Conservation (phyloP, 1,140 invertebrate genomes). For the Lucilia cuprina region DNA sequence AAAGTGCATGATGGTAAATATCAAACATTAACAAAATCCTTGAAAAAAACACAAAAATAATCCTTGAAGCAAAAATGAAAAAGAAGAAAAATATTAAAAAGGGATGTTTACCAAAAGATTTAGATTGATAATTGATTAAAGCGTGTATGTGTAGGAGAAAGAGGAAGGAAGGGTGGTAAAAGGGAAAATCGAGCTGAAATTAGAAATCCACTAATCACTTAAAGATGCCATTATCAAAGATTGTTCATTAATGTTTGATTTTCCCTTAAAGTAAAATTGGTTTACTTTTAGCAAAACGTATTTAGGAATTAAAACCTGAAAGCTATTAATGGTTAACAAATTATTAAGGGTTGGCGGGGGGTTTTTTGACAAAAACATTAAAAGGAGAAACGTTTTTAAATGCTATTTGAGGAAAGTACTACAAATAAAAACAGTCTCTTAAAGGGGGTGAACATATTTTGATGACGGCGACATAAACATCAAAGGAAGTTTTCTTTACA, state of each 20-base stretch:
- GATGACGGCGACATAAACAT: neutral
- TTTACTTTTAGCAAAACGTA: neutral
- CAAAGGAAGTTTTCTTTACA: neutral
- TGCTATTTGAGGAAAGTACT: no score
- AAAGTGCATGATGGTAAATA: slow-evolving; percentile 22
- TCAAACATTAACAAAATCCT: slow-evolving; percentile 16
- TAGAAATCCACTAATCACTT: neutral
- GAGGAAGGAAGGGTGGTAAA: neutral
- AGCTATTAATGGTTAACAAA: neutral
- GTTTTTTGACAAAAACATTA: no score
- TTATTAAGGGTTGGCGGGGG: neutral
- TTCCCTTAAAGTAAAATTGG: neutral
- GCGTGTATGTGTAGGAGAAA: neutral
- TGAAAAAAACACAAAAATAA: neutral
- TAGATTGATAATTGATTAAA: slow-evolving; percentile 20
- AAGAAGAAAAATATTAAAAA: neutral
- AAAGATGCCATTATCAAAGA: neutral
- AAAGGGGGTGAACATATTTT: neutral
- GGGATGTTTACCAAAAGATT: neutral
- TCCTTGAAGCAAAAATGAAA: neutral
- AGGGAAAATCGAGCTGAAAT: neutral
- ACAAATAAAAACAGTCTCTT: no score
- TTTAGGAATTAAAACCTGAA: neutral
- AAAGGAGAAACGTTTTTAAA: neutral
- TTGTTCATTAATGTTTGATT: neutral